These are phyloP conservation scores for Tenodera sinensis DNA, from an alignment of 2,888 invertebrate species.

Conservation along the genomic window DNA sequence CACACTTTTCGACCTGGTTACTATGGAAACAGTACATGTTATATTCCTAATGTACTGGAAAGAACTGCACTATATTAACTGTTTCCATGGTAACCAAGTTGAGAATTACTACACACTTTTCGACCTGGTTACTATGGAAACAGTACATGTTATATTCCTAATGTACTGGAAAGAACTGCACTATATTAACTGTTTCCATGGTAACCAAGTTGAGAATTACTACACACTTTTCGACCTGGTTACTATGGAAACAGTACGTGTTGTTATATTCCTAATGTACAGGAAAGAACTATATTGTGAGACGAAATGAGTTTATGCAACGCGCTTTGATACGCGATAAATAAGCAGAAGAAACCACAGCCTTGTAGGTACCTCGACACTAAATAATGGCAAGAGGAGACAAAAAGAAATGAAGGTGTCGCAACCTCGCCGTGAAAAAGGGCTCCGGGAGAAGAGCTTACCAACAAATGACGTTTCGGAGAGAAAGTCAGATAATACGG, in stretches of 20 bases:
- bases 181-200: background rate
- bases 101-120: no score
- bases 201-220: background rate
- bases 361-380: background rate
- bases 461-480: background rate
- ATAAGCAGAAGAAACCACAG: background rate
- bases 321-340: background rate
- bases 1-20: no score
- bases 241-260: background rate
- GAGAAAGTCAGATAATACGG: slow-evolving; percentile 4
- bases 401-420: background rate
- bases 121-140: no score
- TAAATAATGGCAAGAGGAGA: background rate
- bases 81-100: no score
- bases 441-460: background rate
- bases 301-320: background rate
- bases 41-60: no score
- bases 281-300: background rate
- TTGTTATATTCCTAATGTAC: background rate
- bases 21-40: no score
- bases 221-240: background rate
- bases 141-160: no score
- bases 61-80: no score
- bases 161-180: no score
- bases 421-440: background rate